phyloP scores from a whole-genome alignment of 2,797 vertebrate genomes.

The Pygocentrus nattereri region DNA sequence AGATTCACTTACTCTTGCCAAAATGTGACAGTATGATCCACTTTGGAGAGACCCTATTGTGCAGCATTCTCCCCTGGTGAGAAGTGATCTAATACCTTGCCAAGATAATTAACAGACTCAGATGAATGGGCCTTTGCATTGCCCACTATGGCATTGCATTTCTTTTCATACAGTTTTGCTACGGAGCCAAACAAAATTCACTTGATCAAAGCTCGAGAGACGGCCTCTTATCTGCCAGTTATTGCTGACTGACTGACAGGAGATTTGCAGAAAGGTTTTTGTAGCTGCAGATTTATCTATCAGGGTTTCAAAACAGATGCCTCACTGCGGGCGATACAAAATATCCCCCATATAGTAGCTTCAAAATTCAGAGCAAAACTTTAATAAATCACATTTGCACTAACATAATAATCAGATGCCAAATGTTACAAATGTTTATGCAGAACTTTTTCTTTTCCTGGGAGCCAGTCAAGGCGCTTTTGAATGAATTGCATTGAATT shows the following conservation, averaged over 20 bases:
- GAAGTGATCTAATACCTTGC: background rate
- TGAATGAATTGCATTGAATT: too few relatives aligned
- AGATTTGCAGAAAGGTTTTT: background rate
- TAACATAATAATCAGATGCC: too few relatives aligned
- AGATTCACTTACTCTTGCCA: background rate
- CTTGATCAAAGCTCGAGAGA: background rate
- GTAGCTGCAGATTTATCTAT: background rate
- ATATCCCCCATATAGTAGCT: background rate
- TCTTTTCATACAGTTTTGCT: background rate
- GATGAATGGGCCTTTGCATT: background rate
- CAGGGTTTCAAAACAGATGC: background rate
- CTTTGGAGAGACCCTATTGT: background rate
- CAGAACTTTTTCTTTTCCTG: too few relatives aligned
- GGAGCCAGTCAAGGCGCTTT: too few relatives aligned
- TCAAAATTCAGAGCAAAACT: background rate
- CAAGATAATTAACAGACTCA: background rate
- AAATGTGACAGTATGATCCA: constrained; percentile 5
- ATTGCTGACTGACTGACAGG: background rate
- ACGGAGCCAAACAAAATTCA: background rate
- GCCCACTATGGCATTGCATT: background rate
- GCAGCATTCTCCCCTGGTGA: background rate
- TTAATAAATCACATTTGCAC: background rate
- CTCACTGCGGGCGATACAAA: background rate
- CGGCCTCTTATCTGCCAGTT: background rate
- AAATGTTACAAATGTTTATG: background rate